Conservation (phyloP, 2,888 invertebrate genomes). For the Leptinotarsa peninsularis region DNA sequence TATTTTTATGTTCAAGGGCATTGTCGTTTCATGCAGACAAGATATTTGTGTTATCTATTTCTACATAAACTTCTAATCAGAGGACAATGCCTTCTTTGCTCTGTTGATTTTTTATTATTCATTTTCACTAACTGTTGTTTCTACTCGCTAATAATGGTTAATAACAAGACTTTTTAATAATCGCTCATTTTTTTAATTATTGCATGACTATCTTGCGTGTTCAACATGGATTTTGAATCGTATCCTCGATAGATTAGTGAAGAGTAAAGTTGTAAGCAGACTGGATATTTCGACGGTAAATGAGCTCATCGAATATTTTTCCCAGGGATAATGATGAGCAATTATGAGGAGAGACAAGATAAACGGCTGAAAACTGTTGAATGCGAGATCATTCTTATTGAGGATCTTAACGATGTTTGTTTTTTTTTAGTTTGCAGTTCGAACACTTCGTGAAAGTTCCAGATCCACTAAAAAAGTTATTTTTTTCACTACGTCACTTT, state of each 20-base stretch:
- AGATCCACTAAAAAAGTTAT: too few relatives aligned
- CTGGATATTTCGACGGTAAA: background rate
- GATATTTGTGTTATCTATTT: background rate
- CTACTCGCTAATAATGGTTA: conserved; percentile 38
- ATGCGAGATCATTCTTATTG: too few relatives aligned
- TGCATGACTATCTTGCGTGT: conserved; percentile 43
- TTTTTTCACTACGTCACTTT: too few relatives aligned
- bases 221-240: conserved; percentile 24
- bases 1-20: background rate
- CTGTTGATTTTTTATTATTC: conserved; percentile 46
- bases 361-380: too few relatives aligned
- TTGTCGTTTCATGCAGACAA: background rate
- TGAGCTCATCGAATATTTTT: too few relatives aligned
- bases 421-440: too few relatives aligned
- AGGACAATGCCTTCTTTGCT: conserved; percentile 45
- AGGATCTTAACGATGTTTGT: background rate
- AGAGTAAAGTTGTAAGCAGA: background rate
- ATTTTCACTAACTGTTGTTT: conserved; percentile 45
- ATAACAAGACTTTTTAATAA: conserved; percentile 42
- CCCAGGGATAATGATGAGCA: too few relatives aligned
- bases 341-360: too few relatives aligned
- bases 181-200: conserved; percentile 41
- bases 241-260: conserved; percentile 23
- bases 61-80: background rate
- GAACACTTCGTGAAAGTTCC: too few relatives aligned